Evolutionary conservation across 1,140 invertebrate species (phyloP), one percentile per base, ranked within the genome.

Genomic region (Drosophila paulistorum): DNA sequence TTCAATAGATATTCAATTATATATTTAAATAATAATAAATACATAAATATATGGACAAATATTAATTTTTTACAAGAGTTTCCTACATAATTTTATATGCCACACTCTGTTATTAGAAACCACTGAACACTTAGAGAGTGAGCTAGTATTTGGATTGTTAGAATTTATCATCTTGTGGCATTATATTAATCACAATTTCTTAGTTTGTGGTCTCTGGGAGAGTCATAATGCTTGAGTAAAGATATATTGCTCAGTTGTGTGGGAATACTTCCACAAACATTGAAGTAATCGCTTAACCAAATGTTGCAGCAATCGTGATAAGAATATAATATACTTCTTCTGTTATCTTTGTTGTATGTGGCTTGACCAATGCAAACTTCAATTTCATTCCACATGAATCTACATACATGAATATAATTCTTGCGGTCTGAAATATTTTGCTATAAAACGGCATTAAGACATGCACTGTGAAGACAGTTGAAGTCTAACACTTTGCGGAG

Each of bases 391-490:
- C 9, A 37, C 35, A 37, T 11, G 1, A 37, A 0, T 10, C 1
- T 37, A 37, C 4, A 3, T 35, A 35, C 1, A n/a, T 20, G 14
- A 9, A 48, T 9, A 17, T 23, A 10, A 13, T 13, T 20, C 14
- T 51, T 51, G 45, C 45, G 45, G 45, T 51, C 17, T 23, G 45
- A 1, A 39, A 2, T 9, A 4, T 48, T 51, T 51, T 20, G 45
- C 2, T 51, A 51, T 51, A 51, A 51, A 51, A 51, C 2, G 17
- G 13, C 45, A 7, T 20, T 11, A 1, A 10, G 14, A 11, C 30
- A 35, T 11, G 11, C n/a, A 58, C 14, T 11, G 20, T 58, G 17
- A 17, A 6, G 42, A 55, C 74, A 77, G 60, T 75, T 35, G 14
- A 62, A 13, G 10, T 20, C 23, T 17, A 62, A 23, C 10, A 35